Evolutionary conservation across 2,113 vertebrate species (phyloP).

Genomic region (Sitta europaea): DNA sequence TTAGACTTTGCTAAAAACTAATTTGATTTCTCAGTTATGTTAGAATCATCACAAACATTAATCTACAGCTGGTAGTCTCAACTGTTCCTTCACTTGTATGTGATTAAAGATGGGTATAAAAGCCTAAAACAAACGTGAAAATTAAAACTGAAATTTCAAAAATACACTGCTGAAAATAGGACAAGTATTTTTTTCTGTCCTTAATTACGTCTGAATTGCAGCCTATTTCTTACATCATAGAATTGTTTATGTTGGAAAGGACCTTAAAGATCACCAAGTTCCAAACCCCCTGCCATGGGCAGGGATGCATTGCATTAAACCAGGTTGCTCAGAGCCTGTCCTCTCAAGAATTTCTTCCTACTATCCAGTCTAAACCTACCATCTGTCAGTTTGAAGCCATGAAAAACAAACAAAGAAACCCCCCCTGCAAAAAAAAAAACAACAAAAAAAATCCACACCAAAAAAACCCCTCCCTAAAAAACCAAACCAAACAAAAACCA

Average conservation of each 20-base stretch:
- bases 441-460: neutral
- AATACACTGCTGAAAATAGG: neutral
- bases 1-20: conserved; percentile 8
- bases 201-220: neutral
- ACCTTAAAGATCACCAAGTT: neutral
- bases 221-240: neutral
- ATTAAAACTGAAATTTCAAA: neutral
- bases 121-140: neutral
- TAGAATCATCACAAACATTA: conserved; percentile 36
- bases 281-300: neutral
- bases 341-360: neutral
- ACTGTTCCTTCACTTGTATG: neutral
- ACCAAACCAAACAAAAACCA: neutral
- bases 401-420: neutral
- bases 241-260: neutral
- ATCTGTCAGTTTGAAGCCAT: neutral
- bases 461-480: neutral
- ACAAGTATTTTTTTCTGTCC: neutral
- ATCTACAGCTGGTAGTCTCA: conserved; percentile 21
- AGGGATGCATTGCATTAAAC: neutral
- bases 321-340: neutral
- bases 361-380: neutral
- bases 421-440: too few species aligned
- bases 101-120: neutral
- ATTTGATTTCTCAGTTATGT: conserved; percentile 39